Evolutionary conservation across 2,113 vertebrate genomes (phyloP).

Genomic region (Tauraco erythrolophus): DNA sequence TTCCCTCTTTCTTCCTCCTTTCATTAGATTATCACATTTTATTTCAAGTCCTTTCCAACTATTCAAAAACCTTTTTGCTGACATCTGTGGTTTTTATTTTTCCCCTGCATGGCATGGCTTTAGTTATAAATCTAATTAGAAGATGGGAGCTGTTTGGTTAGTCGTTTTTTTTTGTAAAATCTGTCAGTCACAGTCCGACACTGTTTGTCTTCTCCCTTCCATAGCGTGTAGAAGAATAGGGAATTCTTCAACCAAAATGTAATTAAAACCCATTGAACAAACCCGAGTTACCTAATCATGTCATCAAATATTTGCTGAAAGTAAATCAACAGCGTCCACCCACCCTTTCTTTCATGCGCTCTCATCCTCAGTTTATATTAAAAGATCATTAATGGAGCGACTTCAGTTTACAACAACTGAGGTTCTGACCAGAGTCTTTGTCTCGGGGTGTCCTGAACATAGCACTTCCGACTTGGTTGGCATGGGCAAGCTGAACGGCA

Average conservation of each 20-base stretch:
- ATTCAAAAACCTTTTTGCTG: background rate
- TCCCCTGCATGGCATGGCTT: background rate
- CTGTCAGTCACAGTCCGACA: background rate
- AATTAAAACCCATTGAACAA: background rate
- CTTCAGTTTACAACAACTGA: background rate
- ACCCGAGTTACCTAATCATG: background rate
- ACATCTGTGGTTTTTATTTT: background rate
- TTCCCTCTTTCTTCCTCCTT: background rate
- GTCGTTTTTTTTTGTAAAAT: background rate
- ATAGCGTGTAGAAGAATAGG: background rate
- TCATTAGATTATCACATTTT: background rate
- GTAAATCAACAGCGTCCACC: background rate
- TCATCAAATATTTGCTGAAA: slow-evolving; percentile 26
- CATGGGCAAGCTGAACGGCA: background rate
- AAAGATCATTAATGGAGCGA: background rate
- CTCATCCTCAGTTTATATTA: background rate
- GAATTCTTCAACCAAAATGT: background rate
- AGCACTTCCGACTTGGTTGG: background rate
- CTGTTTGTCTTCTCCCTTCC: background rate
- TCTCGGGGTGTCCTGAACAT: background rate
- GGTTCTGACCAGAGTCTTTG: background rate
- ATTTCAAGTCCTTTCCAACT: background rate
- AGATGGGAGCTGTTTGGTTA: background rate
- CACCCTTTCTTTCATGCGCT: background rate
- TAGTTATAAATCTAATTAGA: background rate